Conservation (phyloP, 2,113 vertebrate genomes). For the Fulica atra region DNA sequence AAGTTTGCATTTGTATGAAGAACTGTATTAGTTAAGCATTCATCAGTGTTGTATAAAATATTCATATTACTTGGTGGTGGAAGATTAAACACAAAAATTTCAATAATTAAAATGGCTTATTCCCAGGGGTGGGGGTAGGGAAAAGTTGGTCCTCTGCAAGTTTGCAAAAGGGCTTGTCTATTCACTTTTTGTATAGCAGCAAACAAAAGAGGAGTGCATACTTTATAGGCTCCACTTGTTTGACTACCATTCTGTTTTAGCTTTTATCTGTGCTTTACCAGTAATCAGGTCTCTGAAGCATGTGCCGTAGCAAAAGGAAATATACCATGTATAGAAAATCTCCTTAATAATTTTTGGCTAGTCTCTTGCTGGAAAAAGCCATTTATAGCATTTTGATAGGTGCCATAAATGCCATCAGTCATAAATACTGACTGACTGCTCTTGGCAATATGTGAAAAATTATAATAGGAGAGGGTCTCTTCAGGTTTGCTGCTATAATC, state of each 20-base stretch:
- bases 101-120: slow-evolving; percentile 76
- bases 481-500: background rate
- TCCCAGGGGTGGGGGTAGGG: slow-evolving; percentile 61
- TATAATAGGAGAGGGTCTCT: background rate
- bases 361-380: background rate
- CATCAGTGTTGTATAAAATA: slow-evolving; percentile 74
- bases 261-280: slow-evolving; percentile 74
- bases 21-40: slow-evolving; percentile 78
- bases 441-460: background rate
- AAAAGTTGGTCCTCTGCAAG: slow-evolving; percentile 73
- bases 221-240: slow-evolving; percentile 75
- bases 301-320: slow-evolving; percentile 5
- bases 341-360: slow-evolving; percentile 5
- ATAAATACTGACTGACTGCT: background rate
- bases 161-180: slow-evolving; percentile 75
- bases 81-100: slow-evolving; percentile 70
- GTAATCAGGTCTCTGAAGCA: slow-evolving; percentile 53
- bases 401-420: background rate
- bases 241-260: slow-evolving; percentile 60
- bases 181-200: slow-evolving; percentile 79
- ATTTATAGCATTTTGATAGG: slow-evolving; percentile 13
- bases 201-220: slow-evolving; percentile 77
- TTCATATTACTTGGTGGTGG: slow-evolving; percentile 73
- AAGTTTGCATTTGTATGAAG: slow-evolving; percentile 82
- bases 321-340: background rate